Conservation (phyloP, 2,113 vertebrate genomes). For the Prietella phreatophila region DNA sequence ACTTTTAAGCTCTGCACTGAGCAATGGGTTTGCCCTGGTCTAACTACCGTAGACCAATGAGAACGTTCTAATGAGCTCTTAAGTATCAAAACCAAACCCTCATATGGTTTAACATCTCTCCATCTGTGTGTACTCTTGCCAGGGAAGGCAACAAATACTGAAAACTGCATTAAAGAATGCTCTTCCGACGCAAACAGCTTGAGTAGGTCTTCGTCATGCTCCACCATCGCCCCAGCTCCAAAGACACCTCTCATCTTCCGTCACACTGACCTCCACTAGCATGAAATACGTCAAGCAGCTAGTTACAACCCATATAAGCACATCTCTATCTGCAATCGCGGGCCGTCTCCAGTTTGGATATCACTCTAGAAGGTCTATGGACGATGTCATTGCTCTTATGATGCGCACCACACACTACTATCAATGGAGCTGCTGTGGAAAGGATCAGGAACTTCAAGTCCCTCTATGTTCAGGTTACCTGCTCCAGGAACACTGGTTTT, state of each 20-base stretch:
- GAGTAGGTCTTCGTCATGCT: too few relatives aligned
- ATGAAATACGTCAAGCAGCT: background rate
- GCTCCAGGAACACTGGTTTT: background rate
- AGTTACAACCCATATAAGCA: too few relatives aligned
- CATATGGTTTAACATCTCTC: background rate
- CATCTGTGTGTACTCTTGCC: background rate
- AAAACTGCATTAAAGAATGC: background rate
- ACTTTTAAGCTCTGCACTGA: constrained; percentile 36
- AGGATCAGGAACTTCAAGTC: too few relatives aligned
- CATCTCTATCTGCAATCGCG: background rate
- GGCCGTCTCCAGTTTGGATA: background rate
- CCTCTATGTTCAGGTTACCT: too few relatives aligned
- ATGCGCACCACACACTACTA: background rate
- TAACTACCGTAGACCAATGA: background rate
- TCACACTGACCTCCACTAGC: background rate
- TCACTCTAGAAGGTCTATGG: background rate
- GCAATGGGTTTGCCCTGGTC: background rate
- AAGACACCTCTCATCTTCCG: background rate
- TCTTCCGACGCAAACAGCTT: background rate
- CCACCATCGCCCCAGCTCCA: background rate
- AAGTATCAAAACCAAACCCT: background rate
- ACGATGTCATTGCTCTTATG: background rate
- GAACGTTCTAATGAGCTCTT: too few relatives aligned
- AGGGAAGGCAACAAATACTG: background rate
- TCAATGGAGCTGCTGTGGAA: too few relatives aligned